phyloP scores from a whole-genome alignment of 2,888 invertebrate species.

The Proisotoma minuta region DNA sequence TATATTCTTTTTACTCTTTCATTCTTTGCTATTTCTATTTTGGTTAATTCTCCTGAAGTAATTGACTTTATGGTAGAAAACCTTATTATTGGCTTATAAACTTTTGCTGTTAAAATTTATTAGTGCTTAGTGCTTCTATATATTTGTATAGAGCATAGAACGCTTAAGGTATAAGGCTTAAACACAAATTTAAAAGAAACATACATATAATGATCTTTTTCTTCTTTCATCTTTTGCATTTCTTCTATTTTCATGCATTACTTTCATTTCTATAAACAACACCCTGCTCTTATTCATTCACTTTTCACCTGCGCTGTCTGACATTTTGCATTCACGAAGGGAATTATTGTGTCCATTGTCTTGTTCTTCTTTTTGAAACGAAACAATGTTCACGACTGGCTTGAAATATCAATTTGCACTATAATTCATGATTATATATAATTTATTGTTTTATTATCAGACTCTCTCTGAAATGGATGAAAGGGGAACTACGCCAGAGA shows the following conservation, averaged over 20 bases:
- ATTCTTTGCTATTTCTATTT: slow-evolving; percentile 36
- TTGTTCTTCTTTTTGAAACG: neutral
- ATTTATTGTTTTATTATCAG: slow-evolving; percentile 22
- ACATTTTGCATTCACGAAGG: too few species aligned
- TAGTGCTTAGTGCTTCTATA: slow-evolving; percentile 2
- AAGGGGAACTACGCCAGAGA: slow-evolving; percentile 62
- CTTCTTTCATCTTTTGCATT: too few species aligned
- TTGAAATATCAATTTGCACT: neutral
- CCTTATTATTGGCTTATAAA: slow-evolving; percentile 10
- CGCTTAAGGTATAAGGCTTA: neutral
- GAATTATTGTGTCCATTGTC: neutral
- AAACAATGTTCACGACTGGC: neutral
- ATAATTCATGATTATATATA: neutral
- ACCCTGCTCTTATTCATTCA: too few species aligned
- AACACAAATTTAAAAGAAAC: too few species aligned
- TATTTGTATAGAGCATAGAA: neutral
- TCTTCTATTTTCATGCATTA: too few species aligned
- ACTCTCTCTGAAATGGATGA: slow-evolving; percentile 46
- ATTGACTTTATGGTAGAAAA: slow-evolving; percentile 39
- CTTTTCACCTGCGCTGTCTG: too few species aligned
- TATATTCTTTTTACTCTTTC: slow-evolving; percentile 38
- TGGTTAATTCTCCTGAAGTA: slow-evolving; percentile 42
- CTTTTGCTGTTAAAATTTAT: neutral
- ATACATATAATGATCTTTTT: too few species aligned
- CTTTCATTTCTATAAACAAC: too few species aligned